Conservation (phyloP, 2,888 invertebrate species). For the Camptogramma bilineatum region DNA sequence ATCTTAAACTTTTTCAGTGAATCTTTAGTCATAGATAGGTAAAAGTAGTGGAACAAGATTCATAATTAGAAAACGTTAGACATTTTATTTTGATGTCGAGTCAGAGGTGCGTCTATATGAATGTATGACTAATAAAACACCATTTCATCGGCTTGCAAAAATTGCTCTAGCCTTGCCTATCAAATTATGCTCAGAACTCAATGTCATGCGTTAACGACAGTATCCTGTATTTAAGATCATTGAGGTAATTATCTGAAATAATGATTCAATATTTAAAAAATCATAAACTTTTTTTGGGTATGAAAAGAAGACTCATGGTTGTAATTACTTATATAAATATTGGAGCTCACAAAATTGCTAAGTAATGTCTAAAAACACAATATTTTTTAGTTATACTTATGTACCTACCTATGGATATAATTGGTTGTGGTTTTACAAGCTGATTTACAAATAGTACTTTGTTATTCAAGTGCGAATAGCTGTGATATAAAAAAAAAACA, state of each 20-base stretch:
- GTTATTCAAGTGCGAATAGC: neutral
- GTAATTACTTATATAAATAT: neutral
- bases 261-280: slow-evolving; percentile 30
- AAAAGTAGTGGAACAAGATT: too few species aligned
- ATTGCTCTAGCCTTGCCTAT: slow-evolving; percentile 36
- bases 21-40: too few species aligned
- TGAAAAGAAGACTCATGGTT: slow-evolving; percentile 24
- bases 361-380: too few species aligned
- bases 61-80: too few species aligned
- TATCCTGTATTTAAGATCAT: slow-evolving; percentile 43
- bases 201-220: slow-evolving; percentile 36
- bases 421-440: too few species aligned
- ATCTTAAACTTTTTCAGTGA: too few species aligned
- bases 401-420: too few species aligned
- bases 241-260: slow-evolving; percentile 28
- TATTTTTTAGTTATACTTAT: too few species aligned
- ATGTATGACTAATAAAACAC: neutral
- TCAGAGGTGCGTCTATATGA: neutral
- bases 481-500: neutral
- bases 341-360: too few species aligned
- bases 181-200: slow-evolving; percentile 36
- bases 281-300: slow-evolving; percentile 28
- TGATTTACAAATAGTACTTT: too few species aligned
- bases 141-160: slow-evolving; percentile 19
- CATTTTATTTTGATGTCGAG: too few species aligned